Base-by-base conservation (phyloP, 2,888 invertebrate species). In the Idaea dimidiata region DNA sequence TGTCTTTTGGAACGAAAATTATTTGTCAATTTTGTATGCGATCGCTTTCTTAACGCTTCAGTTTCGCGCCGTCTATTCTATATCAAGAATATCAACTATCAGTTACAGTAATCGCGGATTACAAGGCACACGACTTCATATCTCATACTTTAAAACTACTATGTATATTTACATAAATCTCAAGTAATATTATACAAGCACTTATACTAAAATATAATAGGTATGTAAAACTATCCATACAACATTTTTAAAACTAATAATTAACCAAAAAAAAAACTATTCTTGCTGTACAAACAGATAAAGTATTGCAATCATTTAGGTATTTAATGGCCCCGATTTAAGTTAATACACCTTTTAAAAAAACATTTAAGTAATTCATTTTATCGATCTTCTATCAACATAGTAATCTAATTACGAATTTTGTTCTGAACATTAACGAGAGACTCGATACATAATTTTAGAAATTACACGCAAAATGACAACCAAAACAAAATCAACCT, bases 121-220 rank as follows among this genome's bases (percentile, higher is more conserved):
- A 72, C 71, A 79, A 79, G 79, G 79, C 79, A 79, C 79, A 78
- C 74, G 72, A 72, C 74, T 73, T 62, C 73, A 72, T 43, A 43
- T 43, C 43, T 4, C 43, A 43, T 43, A 43, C 8, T 14, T 43
- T 18, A 56, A 16, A 17, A 6, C 17, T 56, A 18, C 31, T 59
- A 58, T 43, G 18, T 53, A 59, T 61, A 62, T 66, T 61, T 66
- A 66, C 66, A 66, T 61, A 14, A 61, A 59, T 31, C 43, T 56
- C 56, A 18, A 66, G 60, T 59, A 16, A 16, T 57, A 58, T 63
- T 62, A 64, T 59, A 66, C 66, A 63, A 59, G 43, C 58, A 24
- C 57, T 61, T 58, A 57, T 57, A 62, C 54, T 57, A 60, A 59
- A 59, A 59, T 24, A 17, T 58, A 61, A 32, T n/a, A 63, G 24